Base-by-base conservation (phyloP, 2,113 vertebrate genomes). In the Odobenus rosmarus region DNA sequence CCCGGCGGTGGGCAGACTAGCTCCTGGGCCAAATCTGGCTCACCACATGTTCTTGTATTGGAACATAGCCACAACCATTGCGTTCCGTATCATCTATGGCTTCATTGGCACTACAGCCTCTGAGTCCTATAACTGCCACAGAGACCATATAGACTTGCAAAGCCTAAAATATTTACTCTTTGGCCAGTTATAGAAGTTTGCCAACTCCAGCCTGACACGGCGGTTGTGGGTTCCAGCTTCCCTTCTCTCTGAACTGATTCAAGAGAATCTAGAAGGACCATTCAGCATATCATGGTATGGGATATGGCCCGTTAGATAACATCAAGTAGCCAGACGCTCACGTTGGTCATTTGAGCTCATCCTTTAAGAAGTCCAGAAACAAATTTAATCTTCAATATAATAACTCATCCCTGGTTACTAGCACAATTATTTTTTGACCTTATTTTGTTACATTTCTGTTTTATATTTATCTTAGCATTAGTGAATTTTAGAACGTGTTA, bases 361-460 rank as follows among this genome's bases (percentile, higher is more conserved):
- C 55, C 53, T 88, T 46, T 51, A 57, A 36, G 18, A 74, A 95
- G 10, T 81, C 39, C 84, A 86, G 86, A 94, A 92, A 80, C 18
- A 82, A 82, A 90, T 83, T 69, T 81, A 69, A 28, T 81, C 26
- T 12, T 89, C 49, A 42, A 2, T 82, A 33, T 96, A 84, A 77
- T 62, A 88, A 88, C 59, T 49, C 14, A 69, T 57, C 42, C 13
- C 18, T 42, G 36, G 51, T 69, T 51, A 88, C 13, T 76, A 82
- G 15, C 36, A 55, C 13, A 67, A 36, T 84, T 90, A 90, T 62
- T 88, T 76, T 92, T 62, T 64, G 28, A 16, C n/a, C 24, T 84
- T 71, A 83, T 62, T 49, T 96, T 53, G 62, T 85, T 89, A 57
- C 26, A 83, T 87, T 92, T 94, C 13, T 85, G 5, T 71, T 81